Evolutionary conservation across 2,113 vertebrate species (phyloP).

Genomic region (Mus pahari): DNA sequence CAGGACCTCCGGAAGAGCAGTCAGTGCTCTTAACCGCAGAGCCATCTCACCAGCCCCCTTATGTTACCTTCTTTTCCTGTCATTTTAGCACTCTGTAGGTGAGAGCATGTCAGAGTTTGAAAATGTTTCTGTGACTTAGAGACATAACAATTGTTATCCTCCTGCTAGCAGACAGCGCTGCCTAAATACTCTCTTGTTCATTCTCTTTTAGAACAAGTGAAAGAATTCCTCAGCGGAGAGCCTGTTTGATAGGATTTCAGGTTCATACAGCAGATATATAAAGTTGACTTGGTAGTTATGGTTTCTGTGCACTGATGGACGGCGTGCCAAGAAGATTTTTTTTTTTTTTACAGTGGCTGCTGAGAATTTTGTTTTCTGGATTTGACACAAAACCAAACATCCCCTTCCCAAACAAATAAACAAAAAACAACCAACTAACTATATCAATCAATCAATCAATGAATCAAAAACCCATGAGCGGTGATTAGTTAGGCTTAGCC

Average conservation of each 20-base stretch:
- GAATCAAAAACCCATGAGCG: not conserved
- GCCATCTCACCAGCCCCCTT: too few relatives aligned
- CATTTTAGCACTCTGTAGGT: not conserved
- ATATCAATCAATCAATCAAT: too few relatives aligned
- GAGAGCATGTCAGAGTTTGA: not conserved
- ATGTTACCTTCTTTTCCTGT: not conserved
- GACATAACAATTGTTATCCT: not conserved
- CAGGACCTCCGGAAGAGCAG: too few relatives aligned
- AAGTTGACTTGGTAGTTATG: not conserved
- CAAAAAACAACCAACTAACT: not conserved
- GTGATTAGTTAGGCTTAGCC: not conserved
- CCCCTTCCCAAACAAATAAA: not conserved
- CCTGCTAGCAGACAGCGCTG: not conserved
- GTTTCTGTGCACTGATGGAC: not conserved
- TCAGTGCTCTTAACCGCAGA: too few relatives aligned
- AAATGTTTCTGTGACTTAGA: too few relatives aligned
- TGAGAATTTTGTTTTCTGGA: not conserved
- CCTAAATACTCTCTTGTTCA: not conserved
- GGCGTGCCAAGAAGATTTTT: not conserved
- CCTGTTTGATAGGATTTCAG: not conserved
- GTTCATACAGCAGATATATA: not conserved
- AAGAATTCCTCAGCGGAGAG: not conserved
- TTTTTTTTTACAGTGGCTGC: not conserved
- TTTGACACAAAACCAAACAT: not conserved
- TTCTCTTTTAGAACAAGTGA: not conserved